Evolutionary conservation across 1,140 invertebrate genomes (phyloP).

Genomic region (Neodiprion lecontei): DNA sequence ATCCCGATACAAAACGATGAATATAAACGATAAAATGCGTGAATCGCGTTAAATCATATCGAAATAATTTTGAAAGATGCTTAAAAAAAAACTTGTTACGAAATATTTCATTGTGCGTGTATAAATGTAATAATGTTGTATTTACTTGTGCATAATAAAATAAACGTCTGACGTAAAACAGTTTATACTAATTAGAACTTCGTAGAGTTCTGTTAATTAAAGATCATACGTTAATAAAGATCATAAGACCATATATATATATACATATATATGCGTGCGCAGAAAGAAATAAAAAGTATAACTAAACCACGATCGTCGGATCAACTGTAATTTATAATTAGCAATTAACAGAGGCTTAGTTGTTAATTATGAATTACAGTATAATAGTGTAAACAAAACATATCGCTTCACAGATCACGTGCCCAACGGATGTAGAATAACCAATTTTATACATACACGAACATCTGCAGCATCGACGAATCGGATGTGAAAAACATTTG

Average conservation of each 20-base stretch:
- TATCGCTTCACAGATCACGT: background rate
- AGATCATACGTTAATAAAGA: background rate
- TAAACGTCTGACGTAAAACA: no score
- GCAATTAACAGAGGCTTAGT: background rate
- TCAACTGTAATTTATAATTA: conserved; percentile 4
- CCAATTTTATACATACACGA: background rate
- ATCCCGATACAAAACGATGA: no score
- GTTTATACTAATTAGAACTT: no score
- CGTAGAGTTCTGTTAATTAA: background rate
- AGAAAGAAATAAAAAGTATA: background rate
- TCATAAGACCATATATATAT: background rate
- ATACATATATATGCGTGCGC: no score
- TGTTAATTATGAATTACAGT: conserved; percentile 1
- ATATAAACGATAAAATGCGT: no score
- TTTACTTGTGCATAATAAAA: no score
- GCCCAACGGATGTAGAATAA: background rate
- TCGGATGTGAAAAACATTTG: background rate
- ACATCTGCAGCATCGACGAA: background rate
- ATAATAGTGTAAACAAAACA: background rate
- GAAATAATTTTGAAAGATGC: no score
- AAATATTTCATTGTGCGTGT: no score
- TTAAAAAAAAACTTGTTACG: no score
- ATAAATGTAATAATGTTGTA: no score
- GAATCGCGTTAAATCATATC: no score
- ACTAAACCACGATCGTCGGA: background rate